Evolutionary conservation across 2,888 invertebrate species (phyloP), one percentile per base, ranked within the genome.

Genomic region (Dasypogon diadema): DNA sequence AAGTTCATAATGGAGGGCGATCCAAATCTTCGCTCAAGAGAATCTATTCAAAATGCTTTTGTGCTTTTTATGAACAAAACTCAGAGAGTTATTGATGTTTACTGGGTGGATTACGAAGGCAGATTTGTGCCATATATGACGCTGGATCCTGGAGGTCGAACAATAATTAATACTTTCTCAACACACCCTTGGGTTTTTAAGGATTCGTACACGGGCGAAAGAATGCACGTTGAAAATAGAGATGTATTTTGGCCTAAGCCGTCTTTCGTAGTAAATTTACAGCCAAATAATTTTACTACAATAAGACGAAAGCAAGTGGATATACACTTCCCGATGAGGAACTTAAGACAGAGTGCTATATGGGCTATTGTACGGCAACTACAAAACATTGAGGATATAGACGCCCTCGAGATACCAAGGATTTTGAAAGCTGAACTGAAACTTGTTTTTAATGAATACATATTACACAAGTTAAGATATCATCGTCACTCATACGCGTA

Each of bases 141-240:
- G 0, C 82, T 95, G n/a, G 82, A 84, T 0, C 88, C 90, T 0
- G 85, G 86, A 0, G 86, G 80, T 0, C 80, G 80, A 8, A 79
- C 82, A 2, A 82, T 82, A 81, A 88, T 94, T 0, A 92, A 93
- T 80, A 93, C 96, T 0, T 96, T 88, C 83, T 90, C 91, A 12
- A 91, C 92, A 0, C 96, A 96, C 86, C 93, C 94, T 0, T 96
- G 96, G 95, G 90, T 95, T 78, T 95, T 94, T 82, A 87, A 91
- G 0, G 94, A 95, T 83, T 85, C 88, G 0, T 84, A 88, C 0
- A 93, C 93, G 0, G 89, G 89, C 63, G 93, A 94, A 81, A 88
- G 89, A 46, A 85, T 91, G 84, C 88, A 89, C 6, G 89, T 92
- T 0, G 88, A 88, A 77, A 86, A 89, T 81, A 83, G 87, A 79